Conservation (phyloP, 2,888 invertebrate species). For the Augochlorella aurata region DNA sequence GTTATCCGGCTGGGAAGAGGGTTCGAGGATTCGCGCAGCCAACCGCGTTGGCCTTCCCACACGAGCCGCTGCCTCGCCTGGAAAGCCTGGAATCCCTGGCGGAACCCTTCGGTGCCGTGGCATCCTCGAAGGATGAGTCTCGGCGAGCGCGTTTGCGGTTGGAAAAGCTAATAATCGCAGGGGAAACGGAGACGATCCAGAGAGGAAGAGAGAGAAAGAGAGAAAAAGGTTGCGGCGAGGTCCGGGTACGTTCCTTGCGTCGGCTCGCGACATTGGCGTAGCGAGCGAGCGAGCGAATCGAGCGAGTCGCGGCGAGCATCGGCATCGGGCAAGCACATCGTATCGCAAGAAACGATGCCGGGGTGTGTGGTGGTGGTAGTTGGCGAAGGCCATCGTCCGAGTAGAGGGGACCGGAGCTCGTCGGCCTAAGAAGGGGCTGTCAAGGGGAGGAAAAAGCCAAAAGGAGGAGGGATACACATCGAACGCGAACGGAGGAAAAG, state of each 20-base stretch:
- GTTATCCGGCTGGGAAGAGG: background rate
- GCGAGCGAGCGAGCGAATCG: background rate
- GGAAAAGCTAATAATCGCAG: conserved; percentile 17
- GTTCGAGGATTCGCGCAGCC: background rate
- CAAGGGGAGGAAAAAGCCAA: conserved; percentile 61
- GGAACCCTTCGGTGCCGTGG: background rate
- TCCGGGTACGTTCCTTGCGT: conserved; percentile 40
- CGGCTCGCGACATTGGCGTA: conserved; percentile 23
- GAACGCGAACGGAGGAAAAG: conserved; percentile 57
- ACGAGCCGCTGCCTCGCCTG: background rate
- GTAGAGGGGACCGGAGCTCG: conserved; percentile 48
- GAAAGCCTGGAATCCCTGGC: background rate
- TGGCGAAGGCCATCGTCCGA: conserved; percentile 42
- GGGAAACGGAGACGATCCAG: background rate
- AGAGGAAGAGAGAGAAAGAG: background rate
- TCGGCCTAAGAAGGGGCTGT: conserved; percentile 68
- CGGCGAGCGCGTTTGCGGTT: background rate
- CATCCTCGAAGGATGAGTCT: background rate
- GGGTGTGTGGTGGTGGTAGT: conserved; percentile 56
- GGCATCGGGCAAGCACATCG: background rate
- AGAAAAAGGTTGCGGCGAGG: conserved; percentile 1
- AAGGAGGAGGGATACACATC: conserved; percentile 58
- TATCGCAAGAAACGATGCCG: conserved; percentile 34
- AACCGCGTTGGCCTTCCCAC: background rate
- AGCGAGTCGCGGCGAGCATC: too few relatives aligned